Base-by-base conservation (phyloP, 2,797 vertebrate genomes). In the Perdix hodgsoniae region DNA sequence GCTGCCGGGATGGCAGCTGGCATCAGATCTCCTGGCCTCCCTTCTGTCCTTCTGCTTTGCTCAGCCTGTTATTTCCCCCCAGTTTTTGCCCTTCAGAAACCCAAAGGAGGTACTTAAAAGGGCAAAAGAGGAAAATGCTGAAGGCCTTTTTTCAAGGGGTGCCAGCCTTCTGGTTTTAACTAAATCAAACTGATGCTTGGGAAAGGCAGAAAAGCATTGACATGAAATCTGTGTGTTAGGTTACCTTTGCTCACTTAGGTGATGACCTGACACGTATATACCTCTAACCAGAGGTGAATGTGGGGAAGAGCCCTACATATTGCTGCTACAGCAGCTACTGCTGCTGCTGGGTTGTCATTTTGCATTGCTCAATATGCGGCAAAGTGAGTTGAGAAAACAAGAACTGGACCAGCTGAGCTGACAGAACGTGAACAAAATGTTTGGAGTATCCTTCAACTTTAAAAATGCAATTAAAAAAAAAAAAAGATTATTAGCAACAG, bases 401-500 rank as follows among this genome's bases (percentile, higher is more conserved):
- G 90, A 93, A 59, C 26, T 59, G 49, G 54, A 47, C 92, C 89
- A 85, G 64, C 77, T 7, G 6, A 91, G 60, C 71, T 5, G 90
- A 86, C 93, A 60, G 40, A 64, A 98, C 97, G 97, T 61, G 85
- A 97, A 96, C 96, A 95, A 97, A 97, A 97, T 97, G 95, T 97
- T 86, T 89, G 91, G 92, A 94, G 92, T 61, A 95, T 96, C 95
- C 96, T 81, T 95, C 90, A 44, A 94, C 97, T 90, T 96, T 94
- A 94, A 95, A 95, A 97, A 96, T 95, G 95, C 95, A 96, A 89
- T 89, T 37, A 14, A 40, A 2, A 40, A 37, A 91, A 47, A 27
- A 92, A 56, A 56, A 83, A 59, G 95, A 87, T 97, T 97, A 97
- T 98, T 98, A 97, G 88, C 86, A 87, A 75, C 77, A 87, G 92